These are phyloP conservation scores for Metalampra italica DNA, from an alignment of 2,888 invertebrate genomes.

Conservation along the genomic window DNA sequence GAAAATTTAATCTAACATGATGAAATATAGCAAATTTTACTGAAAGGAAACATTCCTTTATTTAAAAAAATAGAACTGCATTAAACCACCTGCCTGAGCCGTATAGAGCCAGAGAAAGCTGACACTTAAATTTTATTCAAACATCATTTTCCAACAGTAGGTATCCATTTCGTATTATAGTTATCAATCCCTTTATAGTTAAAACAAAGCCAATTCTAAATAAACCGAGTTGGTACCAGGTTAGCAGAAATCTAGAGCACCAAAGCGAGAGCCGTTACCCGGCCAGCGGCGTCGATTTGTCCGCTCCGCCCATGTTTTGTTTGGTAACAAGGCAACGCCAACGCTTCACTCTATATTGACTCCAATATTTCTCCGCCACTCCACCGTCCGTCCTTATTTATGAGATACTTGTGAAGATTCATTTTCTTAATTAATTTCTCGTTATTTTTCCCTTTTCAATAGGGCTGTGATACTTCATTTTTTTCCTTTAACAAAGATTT, in stretches of 20 bases:
- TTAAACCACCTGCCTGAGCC: too few species aligned
- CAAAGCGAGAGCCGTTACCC: not conserved
- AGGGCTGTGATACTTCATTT: not conserved
- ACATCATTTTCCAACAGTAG: too few species aligned
- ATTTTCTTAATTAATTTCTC: constrained; percentile 11
- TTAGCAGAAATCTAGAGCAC: constrained; percentile 2
- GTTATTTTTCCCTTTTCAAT: constrained; percentile 4
- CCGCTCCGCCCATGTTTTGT: not conserved
- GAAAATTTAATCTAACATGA: too few species aligned
- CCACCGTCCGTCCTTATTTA: constrained; percentile 4
- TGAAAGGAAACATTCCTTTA: too few species aligned
- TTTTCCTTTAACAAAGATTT: not conserved
- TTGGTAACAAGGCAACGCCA: constrained; percentile 4
- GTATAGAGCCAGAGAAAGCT: too few species aligned
- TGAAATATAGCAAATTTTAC: too few species aligned
- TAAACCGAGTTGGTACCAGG: not conserved
- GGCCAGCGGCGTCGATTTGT: constrained; percentile 8
- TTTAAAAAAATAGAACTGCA: too few species aligned
- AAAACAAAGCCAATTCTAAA: not conserved
- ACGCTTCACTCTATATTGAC: constrained; percentile 6
- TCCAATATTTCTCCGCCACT: constrained; percentile 9
- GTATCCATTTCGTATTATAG: too few species aligned
- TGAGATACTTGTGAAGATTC: constrained; percentile 5
- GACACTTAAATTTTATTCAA: too few species aligned
- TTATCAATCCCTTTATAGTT: too few species aligned